These are phyloP conservation scores for Ancistrus triradiatus DNA, from an alignment of 2,113 vertebrate species.

Conservation along the genomic window DNA sequence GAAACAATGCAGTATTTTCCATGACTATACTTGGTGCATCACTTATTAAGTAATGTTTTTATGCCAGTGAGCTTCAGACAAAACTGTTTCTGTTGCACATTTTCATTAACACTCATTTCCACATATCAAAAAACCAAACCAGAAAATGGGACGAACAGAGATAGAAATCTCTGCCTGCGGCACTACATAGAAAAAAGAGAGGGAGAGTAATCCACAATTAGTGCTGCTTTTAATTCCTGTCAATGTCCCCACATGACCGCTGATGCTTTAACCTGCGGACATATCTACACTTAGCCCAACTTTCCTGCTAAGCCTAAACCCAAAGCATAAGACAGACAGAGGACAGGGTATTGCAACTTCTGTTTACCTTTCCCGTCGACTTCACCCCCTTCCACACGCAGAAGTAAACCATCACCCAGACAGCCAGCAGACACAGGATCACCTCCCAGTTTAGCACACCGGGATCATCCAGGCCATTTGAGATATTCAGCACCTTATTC, in stretches of 20 bases:
- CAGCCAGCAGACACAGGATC: constrained; percentile 67
- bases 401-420: constrained; percentile 77
- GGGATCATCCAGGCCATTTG: constrained; percentile 60
- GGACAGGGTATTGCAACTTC: not conserved
- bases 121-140: no score
- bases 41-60: no score
- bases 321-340: not conserved
- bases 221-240: constrained; percentile 15
- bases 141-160: no score
- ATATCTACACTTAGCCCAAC: constrained; percentile 3
- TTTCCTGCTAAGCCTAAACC: not conserved
- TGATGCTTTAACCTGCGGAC: constrained; percentile 11
- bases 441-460: constrained; percentile 73
- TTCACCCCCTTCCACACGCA: constrained; percentile 83
- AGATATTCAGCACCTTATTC: constrained; percentile 74
- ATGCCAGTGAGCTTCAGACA: no score
- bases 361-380: constrained; percentile 71
- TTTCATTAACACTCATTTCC: no score
- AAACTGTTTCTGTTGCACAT: no score
- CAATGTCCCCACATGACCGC: not conserved
- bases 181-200: not conserved
- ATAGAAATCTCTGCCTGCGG: no score
- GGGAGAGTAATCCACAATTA: not conserved
- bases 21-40: no score
- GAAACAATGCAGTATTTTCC: no score